Evolutionary conservation across 2,888 invertebrate genomes (phyloP), one percentile per base, ranked within the genome.

Genomic region (Formica aserva): DNA sequence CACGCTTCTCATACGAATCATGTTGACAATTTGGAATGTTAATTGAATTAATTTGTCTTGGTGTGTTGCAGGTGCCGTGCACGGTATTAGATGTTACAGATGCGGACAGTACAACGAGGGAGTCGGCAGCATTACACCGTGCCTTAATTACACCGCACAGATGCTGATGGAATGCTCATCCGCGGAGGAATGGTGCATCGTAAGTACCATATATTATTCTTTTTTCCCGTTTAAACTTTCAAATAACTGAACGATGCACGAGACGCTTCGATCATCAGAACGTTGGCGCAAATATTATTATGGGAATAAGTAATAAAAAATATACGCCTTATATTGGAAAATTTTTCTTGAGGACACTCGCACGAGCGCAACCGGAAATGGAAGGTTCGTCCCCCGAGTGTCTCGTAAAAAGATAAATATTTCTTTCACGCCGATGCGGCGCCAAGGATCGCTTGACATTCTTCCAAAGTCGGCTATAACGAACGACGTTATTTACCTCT

Each of bases 41-140:
- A 48, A 48, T 48, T 48, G 5, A 48, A 48, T 48, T 18, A 18
- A 48, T 48, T 41, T 41, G 4, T 41, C 32, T 11, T 41, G 3
- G 62, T 69, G 66, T 84, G 82, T 93, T 92, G 1, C 92, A 94
- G 94, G 93, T 32, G 86, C 92, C 65, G 94, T 94, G 67, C 95
- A 96, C 90, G 96, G 95, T 57, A 93, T 96, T 90, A 95, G 96
- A 94, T 98, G 98, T 95, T 97, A 97, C 96, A 96, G 97, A 95
- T 98, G 98, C 91, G 98, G 98, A 67, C 97, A 97, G 95, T 98
- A 98, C 95, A 98, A 97, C 92, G 98, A 98, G 92, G 98, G 98
- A 29, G 97, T 98, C 11, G 98, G 98, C 57, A 97, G 97, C 87
- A 98, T 98, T 88, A 98, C 98, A 69, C 98, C 98, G 9, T 98